Percentiles rank a stretch among this genome's conserved stretches.
These are phyloP conservation scores for Tachina grossa DNA, from an alignment of 2,888 invertebrate species.

Conservation along the genomic window DNA sequence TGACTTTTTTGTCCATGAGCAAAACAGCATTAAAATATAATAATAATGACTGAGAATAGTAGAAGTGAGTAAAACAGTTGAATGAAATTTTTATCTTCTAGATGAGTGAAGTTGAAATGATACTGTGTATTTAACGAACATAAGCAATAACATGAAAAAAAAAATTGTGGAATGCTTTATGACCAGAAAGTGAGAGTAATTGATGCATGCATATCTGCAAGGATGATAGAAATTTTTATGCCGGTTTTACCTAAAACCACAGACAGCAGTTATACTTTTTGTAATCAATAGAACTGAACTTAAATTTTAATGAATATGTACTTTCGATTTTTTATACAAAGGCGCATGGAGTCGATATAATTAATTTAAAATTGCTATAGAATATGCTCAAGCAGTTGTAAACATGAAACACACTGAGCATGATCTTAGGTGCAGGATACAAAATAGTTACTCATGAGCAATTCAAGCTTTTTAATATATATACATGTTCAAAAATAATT, in stretches of 20 bases:
- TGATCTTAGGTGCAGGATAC: too few relatives aligned
- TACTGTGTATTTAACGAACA: slow-evolving; percentile 39
- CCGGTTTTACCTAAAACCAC: background rate
- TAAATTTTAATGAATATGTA: too few relatives aligned
- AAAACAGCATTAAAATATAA: background rate
- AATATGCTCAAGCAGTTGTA: too few relatives aligned
- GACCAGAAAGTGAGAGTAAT: slow-evolving; percentile 56
- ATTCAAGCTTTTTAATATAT: too few relatives aligned
- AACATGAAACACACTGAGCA: too few relatives aligned
- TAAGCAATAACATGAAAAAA: slow-evolving; percentile 32
- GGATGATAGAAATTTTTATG: background rate
- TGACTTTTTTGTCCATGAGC: background rate
- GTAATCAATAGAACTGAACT: too few relatives aligned
- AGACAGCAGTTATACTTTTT: too few relatives aligned
- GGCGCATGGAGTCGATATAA: too few relatives aligned
- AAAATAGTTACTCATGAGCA: too few relatives aligned
- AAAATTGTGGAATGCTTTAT: slow-evolving; percentile 34
- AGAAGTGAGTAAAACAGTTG: background rate
- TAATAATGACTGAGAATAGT: background rate
- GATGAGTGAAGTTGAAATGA: background rate
- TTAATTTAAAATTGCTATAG: too few relatives aligned
- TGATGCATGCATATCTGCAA: background rate
- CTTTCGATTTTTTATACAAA: too few relatives aligned
- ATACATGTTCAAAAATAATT: too few relatives aligned
- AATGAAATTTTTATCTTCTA: background rate